Conservation (phyloP, 1,140 invertebrate genomes). For the Diabrotica undecimpunctata region DNA sequence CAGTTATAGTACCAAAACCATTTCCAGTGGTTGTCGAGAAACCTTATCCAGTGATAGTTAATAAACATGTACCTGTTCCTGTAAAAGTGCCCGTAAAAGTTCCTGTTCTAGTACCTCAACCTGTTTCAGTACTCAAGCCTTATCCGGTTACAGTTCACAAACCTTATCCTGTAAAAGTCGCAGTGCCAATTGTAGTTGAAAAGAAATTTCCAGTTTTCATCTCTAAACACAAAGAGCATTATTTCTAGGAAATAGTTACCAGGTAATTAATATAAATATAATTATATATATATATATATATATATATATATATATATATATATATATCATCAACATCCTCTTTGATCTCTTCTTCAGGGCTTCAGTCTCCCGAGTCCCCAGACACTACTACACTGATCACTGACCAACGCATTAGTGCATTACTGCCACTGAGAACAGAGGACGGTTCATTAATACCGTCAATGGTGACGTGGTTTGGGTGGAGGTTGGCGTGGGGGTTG, state of each 20-base stretch:
- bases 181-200: constrained; percentile 28
- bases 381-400: no score
- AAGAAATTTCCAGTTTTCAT: constrained; percentile 37
- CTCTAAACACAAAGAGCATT: constrained; percentile 23
- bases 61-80: constrained; percentile 42
- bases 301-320: no score
- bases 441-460: no score
- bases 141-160: constrained; percentile 45
- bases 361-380: no score
- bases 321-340: no score
- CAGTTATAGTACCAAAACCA: constrained; percentile 53
- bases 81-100: constrained; percentile 38
- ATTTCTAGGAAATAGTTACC: neutral
- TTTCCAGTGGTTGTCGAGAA: constrained; percentile 53
- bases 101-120: constrained; percentile 44
- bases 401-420: no score
- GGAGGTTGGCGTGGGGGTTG: no score
- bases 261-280: no score
- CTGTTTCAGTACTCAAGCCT: constrained; percentile 25
- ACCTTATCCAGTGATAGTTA: constrained; percentile 39
- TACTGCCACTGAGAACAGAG: no score
- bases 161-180: constrained; percentile 45
- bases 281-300: no score
- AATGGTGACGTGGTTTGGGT: no score
- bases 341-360: no score